Conservation (phyloP, 2,113 vertebrate genomes). For the Aramus guarauna region DNA sequence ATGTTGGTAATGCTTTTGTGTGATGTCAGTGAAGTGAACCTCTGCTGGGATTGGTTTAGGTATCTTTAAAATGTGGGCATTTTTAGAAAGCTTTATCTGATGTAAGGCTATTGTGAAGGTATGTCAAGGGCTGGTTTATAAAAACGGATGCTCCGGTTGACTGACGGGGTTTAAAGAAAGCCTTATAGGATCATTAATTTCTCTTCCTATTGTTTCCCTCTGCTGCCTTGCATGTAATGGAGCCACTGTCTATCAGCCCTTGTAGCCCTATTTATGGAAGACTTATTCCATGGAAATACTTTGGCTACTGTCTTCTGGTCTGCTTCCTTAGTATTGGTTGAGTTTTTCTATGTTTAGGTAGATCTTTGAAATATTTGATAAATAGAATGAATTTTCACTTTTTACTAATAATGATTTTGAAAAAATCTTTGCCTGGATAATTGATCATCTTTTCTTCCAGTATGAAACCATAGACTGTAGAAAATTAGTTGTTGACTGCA, state of each 20-base stretch:
- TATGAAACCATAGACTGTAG: not conserved
- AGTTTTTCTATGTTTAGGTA: not conserved
- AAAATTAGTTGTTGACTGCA: conserved; percentile 13
- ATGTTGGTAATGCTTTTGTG: not conserved
- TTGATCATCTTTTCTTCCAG: not conserved
- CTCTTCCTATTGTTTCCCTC: not conserved
- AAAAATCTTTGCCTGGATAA: not conserved
- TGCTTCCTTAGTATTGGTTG: not conserved
- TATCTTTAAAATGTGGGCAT: not conserved
- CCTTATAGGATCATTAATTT: not conserved
- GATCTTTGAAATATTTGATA: not conserved
- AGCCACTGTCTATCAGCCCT: not conserved
- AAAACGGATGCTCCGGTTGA: not conserved
- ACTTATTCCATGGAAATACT: not conserved
- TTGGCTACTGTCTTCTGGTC: not conserved
- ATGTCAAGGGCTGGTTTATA: not conserved
- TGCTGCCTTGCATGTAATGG: not conserved
- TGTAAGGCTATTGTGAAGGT: not conserved
- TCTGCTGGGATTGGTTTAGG: not conserved
- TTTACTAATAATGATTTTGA: not conserved
- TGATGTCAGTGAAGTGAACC: not conserved
- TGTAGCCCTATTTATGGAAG: not conserved
- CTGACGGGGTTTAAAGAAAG: not conserved
- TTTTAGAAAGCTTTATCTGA: not conserved
- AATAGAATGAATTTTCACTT: not conserved